These are phyloP conservation scores for Leptocoma aspasia DNA, from an alignment of 2,113 vertebrate species.

Conservation along the genomic window DNA sequence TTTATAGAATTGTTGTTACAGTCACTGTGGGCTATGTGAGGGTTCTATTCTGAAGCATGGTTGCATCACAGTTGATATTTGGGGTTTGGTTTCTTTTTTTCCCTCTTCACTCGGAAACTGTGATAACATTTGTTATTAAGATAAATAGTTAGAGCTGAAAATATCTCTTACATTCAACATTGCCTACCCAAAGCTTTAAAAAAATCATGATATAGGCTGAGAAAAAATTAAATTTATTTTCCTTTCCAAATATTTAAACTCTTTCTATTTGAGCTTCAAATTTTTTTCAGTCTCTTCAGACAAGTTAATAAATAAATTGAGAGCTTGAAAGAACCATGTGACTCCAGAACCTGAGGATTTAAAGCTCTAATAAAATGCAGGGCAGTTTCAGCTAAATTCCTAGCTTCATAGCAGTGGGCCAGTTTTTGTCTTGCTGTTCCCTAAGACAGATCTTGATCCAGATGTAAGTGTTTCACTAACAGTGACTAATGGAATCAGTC, in stretches of 20 bases:
- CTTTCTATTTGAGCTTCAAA: background rate
- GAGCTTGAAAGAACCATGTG: background rate
- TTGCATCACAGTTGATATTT: background rate
- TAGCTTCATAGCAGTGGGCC: background rate
- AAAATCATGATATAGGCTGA: background rate
- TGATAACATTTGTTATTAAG: background rate
- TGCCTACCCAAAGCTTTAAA: background rate
- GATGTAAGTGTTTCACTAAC: background rate
- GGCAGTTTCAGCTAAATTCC: background rate
- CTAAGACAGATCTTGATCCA: background rate
- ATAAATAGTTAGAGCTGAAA: background rate
- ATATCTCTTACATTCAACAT: background rate
- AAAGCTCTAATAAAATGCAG: background rate
- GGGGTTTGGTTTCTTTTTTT: background rate
- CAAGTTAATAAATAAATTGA: background rate
- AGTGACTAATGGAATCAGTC: background rate
- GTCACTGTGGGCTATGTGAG: background rate
- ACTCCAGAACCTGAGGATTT: background rate
- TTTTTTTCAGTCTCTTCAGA: background rate
- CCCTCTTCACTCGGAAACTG: background rate
- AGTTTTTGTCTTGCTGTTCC: background rate
- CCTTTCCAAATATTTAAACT: background rate
- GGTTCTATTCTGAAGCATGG: background rate
- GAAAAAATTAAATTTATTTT: background rate
- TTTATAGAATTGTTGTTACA: background rate